Base-by-base conservation (phyloP, 2,113 vertebrate genomes). In the Saguinus midas region DNA sequence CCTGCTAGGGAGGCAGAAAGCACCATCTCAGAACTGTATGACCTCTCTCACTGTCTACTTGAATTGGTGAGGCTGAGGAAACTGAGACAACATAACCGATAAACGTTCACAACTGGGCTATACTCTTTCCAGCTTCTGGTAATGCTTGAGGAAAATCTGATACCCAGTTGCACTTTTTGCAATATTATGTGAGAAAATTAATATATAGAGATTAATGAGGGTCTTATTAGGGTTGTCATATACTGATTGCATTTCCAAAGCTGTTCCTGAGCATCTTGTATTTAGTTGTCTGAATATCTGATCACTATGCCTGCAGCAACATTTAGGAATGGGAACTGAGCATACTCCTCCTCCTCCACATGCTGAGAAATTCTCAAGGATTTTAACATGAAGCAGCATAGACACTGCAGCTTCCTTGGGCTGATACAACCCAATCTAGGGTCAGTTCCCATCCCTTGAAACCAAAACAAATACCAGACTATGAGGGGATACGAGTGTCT, bases 401-500 rank as follows among this genome's bases (percentile, higher is more conserved):
- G 35, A 32, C 27, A 8, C 7, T 88, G 11, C 21, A 85, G 32
- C 35, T 91, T 76, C 80, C 7, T n/a, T 43, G 12, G 4, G 4
- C 40, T 40, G 13, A 21, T 75, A 6, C 79, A 48, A 64, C 11
- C 6, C 64, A 43, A 18, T 29, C 25, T 3, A 80, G 4, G 17
- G 3, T 13, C 55, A 75, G 23, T 40, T 75, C 6, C 18, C 27
- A 6, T 0, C 37, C 6, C 79, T 55, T 45, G 25, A 6, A 75
- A 76, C 4, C 14, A 25, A 68, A 96, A 61, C 40, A 83, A 86
- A 40, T 48, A 45, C 52, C 23, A 40, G 17, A 29, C 12, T 25
- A 8, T n/a, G 5, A 70, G 0, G 0, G 8, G 16, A 20, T 2
- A 4, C 5, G 37, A 82, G 25, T 7, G 16, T n/a, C 18, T 75